Conservation (phyloP, 2,113 vertebrate species). For the Phylloscopus trochilus region DNA sequence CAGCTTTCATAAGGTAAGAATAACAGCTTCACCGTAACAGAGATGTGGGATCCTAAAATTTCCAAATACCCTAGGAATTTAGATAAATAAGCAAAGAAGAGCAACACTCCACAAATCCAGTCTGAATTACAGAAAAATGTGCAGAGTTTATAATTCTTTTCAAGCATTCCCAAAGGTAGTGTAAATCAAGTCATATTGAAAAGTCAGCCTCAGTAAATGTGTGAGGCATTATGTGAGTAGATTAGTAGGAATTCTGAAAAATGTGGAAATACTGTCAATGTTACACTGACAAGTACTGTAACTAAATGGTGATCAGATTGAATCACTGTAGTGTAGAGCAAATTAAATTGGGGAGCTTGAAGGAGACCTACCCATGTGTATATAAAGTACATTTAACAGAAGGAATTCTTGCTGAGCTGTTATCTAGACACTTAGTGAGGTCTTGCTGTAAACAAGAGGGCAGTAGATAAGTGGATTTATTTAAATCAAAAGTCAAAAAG, state of each 20-base stretch:
- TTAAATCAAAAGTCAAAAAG: constrained; percentile 7
- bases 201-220: background rate
- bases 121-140: constrained; percentile 17
- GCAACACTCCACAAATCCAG: background rate
- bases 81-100: background rate
- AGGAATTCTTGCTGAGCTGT: background rate
- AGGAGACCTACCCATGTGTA: background rate
- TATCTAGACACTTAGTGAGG: background rate
- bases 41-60: background rate
- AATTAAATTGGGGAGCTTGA: constrained; percentile 18
- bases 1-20: background rate
- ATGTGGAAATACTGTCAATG: background rate
- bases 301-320: background rate
- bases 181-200: background rate
- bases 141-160: background rate
- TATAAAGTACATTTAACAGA: background rate
- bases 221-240: background rate
- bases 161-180: background rate
- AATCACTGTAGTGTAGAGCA: constrained; percentile 18
- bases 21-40: background rate
- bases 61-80: background rate
- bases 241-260: background rate
- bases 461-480: background rate
- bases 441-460: background rate
- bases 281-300: background rate